phyloP scores from a whole-genome alignment of 2,888 invertebrate genomes.

The Cheilosia scutellata region DNA sequence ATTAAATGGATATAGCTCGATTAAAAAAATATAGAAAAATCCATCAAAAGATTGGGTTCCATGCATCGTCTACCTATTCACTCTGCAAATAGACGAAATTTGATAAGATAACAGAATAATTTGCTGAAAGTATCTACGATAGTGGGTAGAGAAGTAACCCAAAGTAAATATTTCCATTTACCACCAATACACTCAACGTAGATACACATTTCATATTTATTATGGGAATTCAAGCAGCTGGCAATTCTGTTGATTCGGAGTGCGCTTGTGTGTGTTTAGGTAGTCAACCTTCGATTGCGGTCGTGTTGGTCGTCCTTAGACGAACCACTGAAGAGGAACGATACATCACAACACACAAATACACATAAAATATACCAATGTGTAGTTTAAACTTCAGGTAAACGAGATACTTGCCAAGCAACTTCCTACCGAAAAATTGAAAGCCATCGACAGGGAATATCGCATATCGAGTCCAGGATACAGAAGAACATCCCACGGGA shows the following conservation, averaged over 20 bases:
- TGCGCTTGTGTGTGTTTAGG: constrained; percentile 33
- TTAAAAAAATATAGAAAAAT: neutral
- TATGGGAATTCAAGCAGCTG: constrained; percentile 63
- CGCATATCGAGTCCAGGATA: constrained; percentile 63
- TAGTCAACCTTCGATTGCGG: constrained; percentile 72
- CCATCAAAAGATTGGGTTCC: constrained; percentile 4
- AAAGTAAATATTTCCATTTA: constrained; percentile 46
- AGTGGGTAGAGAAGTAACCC: constrained; percentile 13
- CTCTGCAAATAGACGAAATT: constrained; percentile 49
- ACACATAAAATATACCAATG: neutral
- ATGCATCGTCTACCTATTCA: constrained; percentile 12
- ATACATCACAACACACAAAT: constrained; percentile 64
- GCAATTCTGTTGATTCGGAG: constrained; percentile 37
- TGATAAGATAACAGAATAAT: constrained; percentile 57
- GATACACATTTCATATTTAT: constrained; percentile 35
- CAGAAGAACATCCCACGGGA: constrained; percentile 70
- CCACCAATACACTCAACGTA: constrained; percentile 25
- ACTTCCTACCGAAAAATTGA: constrained; percentile 70
- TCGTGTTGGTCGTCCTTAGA: constrained; percentile 64
- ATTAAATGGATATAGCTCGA: constrained; percentile 4
- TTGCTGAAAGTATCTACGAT: constrained; percentile 28
- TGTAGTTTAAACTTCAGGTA: constrained; percentile 66
- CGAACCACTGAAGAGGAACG: constrained; percentile 65
- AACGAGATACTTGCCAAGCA: constrained; percentile 64
- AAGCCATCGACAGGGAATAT: constrained; percentile 64